phyloP scores from a whole-genome alignment of 2,888 invertebrate species.

The Taphrorychus bicolor region DNA sequence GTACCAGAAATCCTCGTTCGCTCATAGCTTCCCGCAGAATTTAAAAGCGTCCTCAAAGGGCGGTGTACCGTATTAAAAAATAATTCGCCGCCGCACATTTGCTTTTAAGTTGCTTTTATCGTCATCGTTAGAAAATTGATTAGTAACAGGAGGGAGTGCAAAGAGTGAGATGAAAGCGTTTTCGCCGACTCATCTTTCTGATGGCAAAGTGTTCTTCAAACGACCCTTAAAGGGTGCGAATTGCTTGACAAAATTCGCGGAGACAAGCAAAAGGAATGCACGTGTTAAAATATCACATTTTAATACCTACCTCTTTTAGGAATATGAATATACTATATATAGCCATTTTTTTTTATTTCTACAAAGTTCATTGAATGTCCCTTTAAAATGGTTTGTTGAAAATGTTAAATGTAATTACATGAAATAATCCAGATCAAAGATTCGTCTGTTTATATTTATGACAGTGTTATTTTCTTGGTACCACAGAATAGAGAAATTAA shows the following conservation, averaged over 20 bases:
- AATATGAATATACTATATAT: too few relatives aligned
- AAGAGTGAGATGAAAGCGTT: constrained; percentile 29
- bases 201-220: constrained; percentile 34
- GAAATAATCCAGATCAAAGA: too few relatives aligned
- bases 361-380: too few relatives aligned
- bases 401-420: too few relatives aligned
- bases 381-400: too few relatives aligned
- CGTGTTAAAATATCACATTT: too few relatives aligned
- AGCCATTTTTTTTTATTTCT: too few relatives aligned
- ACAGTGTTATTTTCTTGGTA: too few relatives aligned
- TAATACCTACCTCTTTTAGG: too few relatives aligned
- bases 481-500: too few relatives aligned
- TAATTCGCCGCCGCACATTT: constrained; percentile 8
- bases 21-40: background rate
- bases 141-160: constrained; percentile 15
- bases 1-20: background rate
- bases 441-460: too few relatives aligned
- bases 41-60: background rate
- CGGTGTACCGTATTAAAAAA: constrained; percentile 9
- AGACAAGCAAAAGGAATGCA: constrained; percentile 1
- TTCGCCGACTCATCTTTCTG: constrained; percentile 29
- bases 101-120: constrained; percentile 37
- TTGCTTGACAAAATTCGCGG: constrained; percentile 22
- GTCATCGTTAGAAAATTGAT: constrained; percentile 27
- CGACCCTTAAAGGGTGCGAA: constrained; percentile 23